Evolutionary conservation across 2,888 invertebrate species (phyloP).

Genomic region (Cephus rjabovi): DNA sequence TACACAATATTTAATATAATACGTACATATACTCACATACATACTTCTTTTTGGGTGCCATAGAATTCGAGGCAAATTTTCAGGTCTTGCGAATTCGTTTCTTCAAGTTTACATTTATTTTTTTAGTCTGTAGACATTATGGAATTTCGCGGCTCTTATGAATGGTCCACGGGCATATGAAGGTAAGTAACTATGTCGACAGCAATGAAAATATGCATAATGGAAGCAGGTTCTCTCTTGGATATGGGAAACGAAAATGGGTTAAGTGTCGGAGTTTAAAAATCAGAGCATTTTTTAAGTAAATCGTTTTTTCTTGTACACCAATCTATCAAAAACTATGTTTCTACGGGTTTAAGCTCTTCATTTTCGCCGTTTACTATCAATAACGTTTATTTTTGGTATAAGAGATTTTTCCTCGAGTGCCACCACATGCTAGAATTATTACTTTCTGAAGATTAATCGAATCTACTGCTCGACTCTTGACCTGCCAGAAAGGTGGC

Average conservation of each 20-base stretch:
- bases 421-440: constrained; percentile 35
- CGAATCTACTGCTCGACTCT: constrained; percentile 26
- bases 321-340: not conserved
- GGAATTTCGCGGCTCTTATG: not conserved
- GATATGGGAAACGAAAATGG: not conserved
- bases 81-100: not conserved
- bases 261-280: not conserved
- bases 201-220: not conserved
- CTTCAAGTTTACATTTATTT: not conserved
- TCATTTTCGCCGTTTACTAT: not conserved
- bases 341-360: not conserved
- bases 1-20: not conserved
- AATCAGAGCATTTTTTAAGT: not conserved
- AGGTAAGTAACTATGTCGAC: not conserved
- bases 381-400: not conserved
- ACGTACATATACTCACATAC: not conserved
- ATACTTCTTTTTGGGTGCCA: not conserved
- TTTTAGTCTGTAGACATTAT: not conserved
- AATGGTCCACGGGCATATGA: not conserved
- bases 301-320: not conserved
- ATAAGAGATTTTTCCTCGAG: constrained; percentile 1
- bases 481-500: constrained; percentile 21
- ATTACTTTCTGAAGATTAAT: constrained; percentile 39
- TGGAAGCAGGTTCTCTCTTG: not conserved
- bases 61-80: not conserved